Percentiles rank a stretch among this genome's conserved stretches.
Evolutionary conservation across 2,113 vertebrate species (phyloP).

Genomic region (Urocitellus parryii): DNA sequence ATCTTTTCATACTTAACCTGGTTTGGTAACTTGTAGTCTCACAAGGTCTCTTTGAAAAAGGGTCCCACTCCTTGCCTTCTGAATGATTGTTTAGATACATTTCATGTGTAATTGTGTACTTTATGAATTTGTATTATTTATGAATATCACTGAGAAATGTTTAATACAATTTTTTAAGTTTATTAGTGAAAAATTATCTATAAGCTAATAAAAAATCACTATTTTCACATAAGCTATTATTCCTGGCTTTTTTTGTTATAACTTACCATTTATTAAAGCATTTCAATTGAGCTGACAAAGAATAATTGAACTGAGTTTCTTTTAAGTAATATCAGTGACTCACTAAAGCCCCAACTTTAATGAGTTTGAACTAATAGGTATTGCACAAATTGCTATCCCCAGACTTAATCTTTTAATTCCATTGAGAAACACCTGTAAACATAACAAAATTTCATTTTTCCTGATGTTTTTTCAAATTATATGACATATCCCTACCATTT

Average conservation of each 20-base stretch:
- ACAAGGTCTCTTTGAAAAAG: slow-evolving; percentile 10
- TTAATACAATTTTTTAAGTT: slow-evolving; percentile 50
- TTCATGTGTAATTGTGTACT: slow-evolving; percentile 35
- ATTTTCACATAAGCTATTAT: slow-evolving; percentile 52
- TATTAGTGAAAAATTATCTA: slow-evolving; percentile 61
- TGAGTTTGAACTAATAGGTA: not conserved
- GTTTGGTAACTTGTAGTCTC: not conserved
- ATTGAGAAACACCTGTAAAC: slow-evolving; percentile 24
- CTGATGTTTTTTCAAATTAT: slow-evolving; percentile 9
- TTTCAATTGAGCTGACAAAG: slow-evolving; percentile 42
- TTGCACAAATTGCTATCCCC: not conserved
- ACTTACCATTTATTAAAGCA: slow-evolving; percentile 52
- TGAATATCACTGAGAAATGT: slow-evolving; percentile 57
- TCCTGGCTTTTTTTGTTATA: slow-evolving; percentile 42
- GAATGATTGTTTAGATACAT: slow-evolving; percentile 57
- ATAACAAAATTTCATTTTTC: slow-evolving; percentile 22
- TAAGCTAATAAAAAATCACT: slow-evolving; percentile 51
- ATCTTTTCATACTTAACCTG: not conserved
- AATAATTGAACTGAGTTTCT: slow-evolving; percentile 34
- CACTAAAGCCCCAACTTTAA: not conserved
- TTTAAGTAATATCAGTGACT: not conserved
- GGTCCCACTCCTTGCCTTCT: not conserved
- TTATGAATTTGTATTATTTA: slow-evolving; percentile 32
- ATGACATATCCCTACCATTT: not conserved
- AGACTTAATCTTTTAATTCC: slow-evolving; percentile 33